These are phyloP conservation scores for Myotis planiceps DNA, from an alignment of 2,797 vertebrate species.

Conservation along the genomic window DNA sequence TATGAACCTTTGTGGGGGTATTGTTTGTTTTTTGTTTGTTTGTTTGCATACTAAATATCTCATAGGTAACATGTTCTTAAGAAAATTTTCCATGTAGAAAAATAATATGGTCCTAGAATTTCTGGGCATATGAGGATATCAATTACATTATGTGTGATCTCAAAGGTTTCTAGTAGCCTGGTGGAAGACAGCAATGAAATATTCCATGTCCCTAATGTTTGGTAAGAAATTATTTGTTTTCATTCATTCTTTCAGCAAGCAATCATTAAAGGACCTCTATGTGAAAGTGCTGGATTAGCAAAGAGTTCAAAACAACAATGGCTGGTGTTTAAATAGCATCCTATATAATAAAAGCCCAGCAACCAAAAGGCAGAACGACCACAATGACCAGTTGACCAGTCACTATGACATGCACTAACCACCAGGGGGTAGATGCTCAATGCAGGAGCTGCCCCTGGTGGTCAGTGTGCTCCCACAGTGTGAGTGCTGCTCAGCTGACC, in stretches of 20 bases:
- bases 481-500: too few relatives aligned
- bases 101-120: neutral
- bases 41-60: neutral
- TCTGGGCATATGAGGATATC: neutral
- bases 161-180: neutral
- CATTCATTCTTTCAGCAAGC: neutral
- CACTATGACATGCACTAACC: too few relatives aligned
- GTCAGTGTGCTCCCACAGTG: too few relatives aligned
- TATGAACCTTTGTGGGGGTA: neutral
- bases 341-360: too few relatives aligned
- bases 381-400: too few relatives aligned
- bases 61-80: neutral
- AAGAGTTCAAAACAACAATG: neutral
- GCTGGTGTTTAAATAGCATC: neutral
- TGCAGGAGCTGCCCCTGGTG: too few relatives aligned
- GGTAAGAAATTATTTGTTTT: neutral
- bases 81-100: neutral
- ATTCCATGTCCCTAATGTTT: neutral
- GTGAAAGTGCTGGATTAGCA: neutral
- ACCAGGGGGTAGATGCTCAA: too few relatives aligned
- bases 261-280: neutral
- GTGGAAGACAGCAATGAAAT: neutral
- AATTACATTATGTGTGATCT: neutral
- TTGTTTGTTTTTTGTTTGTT: neutral
- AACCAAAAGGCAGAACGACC: too few relatives aligned